Evolutionary conservation across 2,888 invertebrate species (phyloP).

Genomic region (Polietes domitor): DNA sequence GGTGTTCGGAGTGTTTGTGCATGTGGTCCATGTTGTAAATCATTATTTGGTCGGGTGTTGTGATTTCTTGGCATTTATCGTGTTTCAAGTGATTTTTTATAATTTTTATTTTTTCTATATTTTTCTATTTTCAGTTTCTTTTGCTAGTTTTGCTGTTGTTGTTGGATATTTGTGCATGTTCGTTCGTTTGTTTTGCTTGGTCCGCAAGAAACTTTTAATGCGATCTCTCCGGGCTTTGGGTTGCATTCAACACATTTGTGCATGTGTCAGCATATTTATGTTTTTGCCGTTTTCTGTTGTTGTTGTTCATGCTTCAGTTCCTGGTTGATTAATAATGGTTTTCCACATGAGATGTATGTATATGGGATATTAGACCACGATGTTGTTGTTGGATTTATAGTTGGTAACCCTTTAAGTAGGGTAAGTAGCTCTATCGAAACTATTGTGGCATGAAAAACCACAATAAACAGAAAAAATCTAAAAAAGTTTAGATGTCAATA

Average conservation of each 20-base stretch:
- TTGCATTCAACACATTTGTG: conserved; percentile 39
- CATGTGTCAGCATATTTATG: conserved; percentile 31
- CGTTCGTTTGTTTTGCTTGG: not conserved
- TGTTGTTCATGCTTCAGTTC: not conserved
- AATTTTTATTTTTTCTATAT: not conserved
- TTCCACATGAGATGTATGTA: not conserved
- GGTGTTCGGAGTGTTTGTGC: not conserved
- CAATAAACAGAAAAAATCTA: too few relatives aligned
- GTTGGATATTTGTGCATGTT: not conserved
- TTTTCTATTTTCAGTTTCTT: not conserved
- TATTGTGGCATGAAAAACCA: too few relatives aligned
- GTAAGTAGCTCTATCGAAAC: too few relatives aligned
- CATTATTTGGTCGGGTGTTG: not conserved
- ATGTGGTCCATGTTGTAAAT: not conserved
- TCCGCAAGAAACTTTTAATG: not conserved
- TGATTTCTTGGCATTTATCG: not conserved
- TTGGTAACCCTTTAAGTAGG: too few relatives aligned
- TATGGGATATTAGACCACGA: conserved; percentile 3
- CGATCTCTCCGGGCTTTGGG: not conserved
- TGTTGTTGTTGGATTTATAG: too few relatives aligned
- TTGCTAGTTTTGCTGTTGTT: not conserved
- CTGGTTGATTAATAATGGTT: conserved; percentile 22
- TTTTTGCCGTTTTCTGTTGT: not conserved
- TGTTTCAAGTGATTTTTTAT: conserved; percentile 10
- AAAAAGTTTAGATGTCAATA: too few relatives aligned